These are phyloP conservation scores for Phocoena sinus DNA, from an alignment of 2,113 vertebrate genomes.

Conservation along the genomic window DNA sequence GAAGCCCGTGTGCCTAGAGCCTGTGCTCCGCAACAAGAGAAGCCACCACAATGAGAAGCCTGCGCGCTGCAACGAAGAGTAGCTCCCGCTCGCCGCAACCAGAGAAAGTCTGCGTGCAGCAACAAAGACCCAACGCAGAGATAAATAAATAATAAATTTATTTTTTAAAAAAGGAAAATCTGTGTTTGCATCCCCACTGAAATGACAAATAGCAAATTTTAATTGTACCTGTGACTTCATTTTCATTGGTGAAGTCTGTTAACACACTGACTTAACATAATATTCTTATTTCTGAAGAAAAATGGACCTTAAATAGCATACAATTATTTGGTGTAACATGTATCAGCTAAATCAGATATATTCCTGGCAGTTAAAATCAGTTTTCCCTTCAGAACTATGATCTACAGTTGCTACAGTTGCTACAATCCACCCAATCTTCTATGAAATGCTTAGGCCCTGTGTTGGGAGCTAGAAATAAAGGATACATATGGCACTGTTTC, in stretches of 20 bases:
- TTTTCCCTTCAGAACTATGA: not conserved
- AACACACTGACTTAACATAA: not conserved
- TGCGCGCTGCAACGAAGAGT: no score
- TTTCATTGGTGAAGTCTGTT: not conserved
- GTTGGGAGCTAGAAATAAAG: not conserved
- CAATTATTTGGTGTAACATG: not conserved
- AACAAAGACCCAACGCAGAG: no score
- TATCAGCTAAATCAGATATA: not conserved
- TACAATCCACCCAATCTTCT: not conserved
- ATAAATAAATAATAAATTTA: no score
- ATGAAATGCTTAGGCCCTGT: not conserved
- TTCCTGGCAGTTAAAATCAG: conserved; percentile 8
- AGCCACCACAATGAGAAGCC: no score
- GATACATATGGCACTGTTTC: not conserved
- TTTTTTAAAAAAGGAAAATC: not conserved
- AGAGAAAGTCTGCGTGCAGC: no score
- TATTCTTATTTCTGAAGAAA: not conserved
- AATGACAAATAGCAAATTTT: not conserved
- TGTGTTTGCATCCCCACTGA: not conserved
- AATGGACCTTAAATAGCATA: not conserved
- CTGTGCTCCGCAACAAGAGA: no score
- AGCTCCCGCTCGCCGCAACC: no score
- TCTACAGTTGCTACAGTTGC: not conserved
- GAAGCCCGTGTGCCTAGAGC: no score
- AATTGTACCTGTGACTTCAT: not conserved